Evolutionary conservation across 2,888 invertebrate genomes (phyloP), one percentile per base, ranked within the genome.

Genomic region (Baronia brevicornis): DNA sequence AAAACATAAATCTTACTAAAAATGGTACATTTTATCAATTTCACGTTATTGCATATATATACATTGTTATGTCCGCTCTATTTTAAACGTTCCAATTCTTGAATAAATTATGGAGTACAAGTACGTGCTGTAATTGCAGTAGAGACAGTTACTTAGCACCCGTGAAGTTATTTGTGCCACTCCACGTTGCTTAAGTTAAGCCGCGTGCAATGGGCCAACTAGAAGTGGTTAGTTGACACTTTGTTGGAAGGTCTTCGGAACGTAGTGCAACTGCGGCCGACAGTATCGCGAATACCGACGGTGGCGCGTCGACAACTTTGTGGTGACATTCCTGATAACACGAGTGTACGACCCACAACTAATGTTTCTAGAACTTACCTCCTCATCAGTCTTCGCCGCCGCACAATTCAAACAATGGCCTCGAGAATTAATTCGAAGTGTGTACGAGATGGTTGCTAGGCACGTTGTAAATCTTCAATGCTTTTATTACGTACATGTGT

Each of bases 181-280:
- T 20, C 18, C 11, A 15, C 21, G 22, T 38, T 39, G 30, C 32
- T 28, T 17, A 35, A 43, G 45, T 39, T 28, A 22, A 34, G n/a
- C 28, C 27, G 26, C 51, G 54, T 47, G 42, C 48, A 55, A 49
- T 48, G 44, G 55, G 46, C 54, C 50, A 52, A 66, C 60, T 67
- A 60, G 63, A 60, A 70, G 60, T 59, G 62, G 63, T 62, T 65
- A 58, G 63, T 59, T 70, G 71, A 68, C 63, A 73, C 62, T 70
- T 71, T 66, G 71, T 68, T 68, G 64, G 66, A 60, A 64, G 73
- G 68, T 66, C 64, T 60, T 60, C 46, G 53, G 45, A 48, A 50
- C 51, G 48, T 62, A 73, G 69, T 71, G 63, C 64, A 54, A 52
- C 47, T 57, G 57, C 40, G 40, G 36, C 41, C 50, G 60, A 61